Evolutionary conservation across 2,888 invertebrate genomes (phyloP).

Genomic region (Meta bourneti): DNA sequence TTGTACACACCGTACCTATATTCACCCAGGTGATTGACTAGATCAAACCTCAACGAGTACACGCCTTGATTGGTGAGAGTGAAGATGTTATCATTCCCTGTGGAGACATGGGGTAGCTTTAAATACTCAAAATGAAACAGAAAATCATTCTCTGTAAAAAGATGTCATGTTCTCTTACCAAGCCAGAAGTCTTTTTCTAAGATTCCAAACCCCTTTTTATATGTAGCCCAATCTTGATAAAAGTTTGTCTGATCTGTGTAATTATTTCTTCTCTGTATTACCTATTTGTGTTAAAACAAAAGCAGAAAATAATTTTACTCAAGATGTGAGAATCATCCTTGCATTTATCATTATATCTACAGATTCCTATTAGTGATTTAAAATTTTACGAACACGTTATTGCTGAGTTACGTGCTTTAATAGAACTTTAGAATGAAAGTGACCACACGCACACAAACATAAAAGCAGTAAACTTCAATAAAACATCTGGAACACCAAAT

Average conservation of each 20-base stretch:
- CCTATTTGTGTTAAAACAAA: not conserved
- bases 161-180: not conserved
- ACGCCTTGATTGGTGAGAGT: not conserved
- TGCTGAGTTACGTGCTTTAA: too few species aligned
- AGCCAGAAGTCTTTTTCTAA: not conserved
- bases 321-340: too few species aligned
- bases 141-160: too few species aligned
- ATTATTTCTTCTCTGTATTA: not conserved
- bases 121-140: too few species aligned
- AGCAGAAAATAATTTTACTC: too few species aligned
- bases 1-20: not conserved
- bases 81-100: not conserved
- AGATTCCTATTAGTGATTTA: too few species aligned
- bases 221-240: not conserved
- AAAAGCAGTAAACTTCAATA: too few species aligned
- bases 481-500: too few species aligned
- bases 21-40: not conserved
- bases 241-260: not conserved
- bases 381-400: too few species aligned
- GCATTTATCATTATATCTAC: too few species aligned
- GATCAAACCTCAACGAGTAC: not conserved
- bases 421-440: too few species aligned
- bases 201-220: not conserved
- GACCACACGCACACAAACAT: too few species aligned
- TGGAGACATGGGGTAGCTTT: not conserved